Percentiles rank a stretch among this genome's conserved stretches.
phyloP scores from a whole-genome alignment of 1,140 invertebrate species.

The Sinella curviseta region DNA sequence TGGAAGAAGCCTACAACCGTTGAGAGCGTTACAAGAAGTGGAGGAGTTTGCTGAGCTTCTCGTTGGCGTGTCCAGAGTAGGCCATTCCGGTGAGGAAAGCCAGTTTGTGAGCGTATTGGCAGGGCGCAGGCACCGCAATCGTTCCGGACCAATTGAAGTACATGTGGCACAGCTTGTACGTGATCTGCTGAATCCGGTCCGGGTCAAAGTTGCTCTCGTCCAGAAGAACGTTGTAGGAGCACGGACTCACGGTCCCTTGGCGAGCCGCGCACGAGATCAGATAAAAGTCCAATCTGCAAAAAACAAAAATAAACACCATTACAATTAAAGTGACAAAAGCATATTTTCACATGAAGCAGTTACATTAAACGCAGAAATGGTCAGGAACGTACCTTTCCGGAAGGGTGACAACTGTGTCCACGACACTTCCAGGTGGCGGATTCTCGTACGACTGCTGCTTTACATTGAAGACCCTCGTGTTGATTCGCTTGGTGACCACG shows the following conservation, averaged over 20 bases:
- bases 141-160: constrained; percentile 74
- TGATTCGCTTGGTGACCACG: constrained; percentile 63
- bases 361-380: background rate
- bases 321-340: background rate
- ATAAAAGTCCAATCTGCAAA: constrained; percentile 75
- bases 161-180: constrained; percentile 78
- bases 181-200: constrained; percentile 70
- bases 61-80: constrained; percentile 53
- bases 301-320: constrained; percentile 34
- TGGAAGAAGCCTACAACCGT: no score
- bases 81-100: constrained; percentile 69
- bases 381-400: constrained; percentile 56
- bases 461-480: constrained; percentile 56
- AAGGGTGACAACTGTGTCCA: constrained; percentile 61
- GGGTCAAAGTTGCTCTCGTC: constrained; percentile 64
- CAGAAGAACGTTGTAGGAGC: constrained; percentile 74
- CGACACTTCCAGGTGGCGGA: constrained; percentile 63
- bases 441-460: constrained; percentile 52
- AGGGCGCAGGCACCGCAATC: constrained; percentile 74
- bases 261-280: constrained; percentile 73
- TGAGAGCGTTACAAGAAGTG: constrained; percentile 51
- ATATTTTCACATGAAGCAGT: no score
- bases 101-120: constrained; percentile 81
- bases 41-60: constrained; percentile 50
- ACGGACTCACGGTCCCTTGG: constrained; percentile 79